Evolutionary conservation across 2,888 invertebrate genomes (phyloP), one percentile per base, ranked within the genome.

Genomic region (Plutella xylostella): DNA sequence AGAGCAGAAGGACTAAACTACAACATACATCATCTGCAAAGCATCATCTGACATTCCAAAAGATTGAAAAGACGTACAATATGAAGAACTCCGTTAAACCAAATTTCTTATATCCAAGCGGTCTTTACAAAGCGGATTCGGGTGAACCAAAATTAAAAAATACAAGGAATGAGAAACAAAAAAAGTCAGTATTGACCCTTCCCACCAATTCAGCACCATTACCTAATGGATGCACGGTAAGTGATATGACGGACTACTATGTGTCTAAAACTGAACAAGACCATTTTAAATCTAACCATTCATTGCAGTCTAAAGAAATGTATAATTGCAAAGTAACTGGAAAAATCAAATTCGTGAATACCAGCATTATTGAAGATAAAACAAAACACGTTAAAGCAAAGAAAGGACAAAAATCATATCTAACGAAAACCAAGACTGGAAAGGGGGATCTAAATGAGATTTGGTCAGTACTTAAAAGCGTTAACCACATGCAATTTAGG

Each of bases 71-170:
- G 50, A 66, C 58, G 47, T 42, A 61, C n/a, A 38, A 65, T 22
- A 64, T 65, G 11, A 72, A 70, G 51, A 66, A 64, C 51, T 54
- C 56, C 9, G 48, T 60, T 5, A 62, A 68, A 33, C 51, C 75
- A 5, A 74, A 76, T 5, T 71, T 69, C 51, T 69, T 75, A 11
- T 50, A 72, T 46, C 71, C 72, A 35, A 60, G 57, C 21, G 69
- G 68, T 42, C 56, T 80, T 28, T 79, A 76, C 49, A 79, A 71
- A 62, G 66, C 73, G n/a, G 78, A 60, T 55, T 82, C 80, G 7
- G 75, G 70, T 50, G 75, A 80, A 50, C 68, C 74, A 33, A 74
- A 67, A 50, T 41, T 54, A 6, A 42, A 50, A 12, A 74, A 66
- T 55, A 60, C 53, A 43, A 48, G 21, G 7, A 39, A 21, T 9